phyloP scores from a whole-genome alignment of 2,888 invertebrate species.

The Apantesis nais region DNA sequence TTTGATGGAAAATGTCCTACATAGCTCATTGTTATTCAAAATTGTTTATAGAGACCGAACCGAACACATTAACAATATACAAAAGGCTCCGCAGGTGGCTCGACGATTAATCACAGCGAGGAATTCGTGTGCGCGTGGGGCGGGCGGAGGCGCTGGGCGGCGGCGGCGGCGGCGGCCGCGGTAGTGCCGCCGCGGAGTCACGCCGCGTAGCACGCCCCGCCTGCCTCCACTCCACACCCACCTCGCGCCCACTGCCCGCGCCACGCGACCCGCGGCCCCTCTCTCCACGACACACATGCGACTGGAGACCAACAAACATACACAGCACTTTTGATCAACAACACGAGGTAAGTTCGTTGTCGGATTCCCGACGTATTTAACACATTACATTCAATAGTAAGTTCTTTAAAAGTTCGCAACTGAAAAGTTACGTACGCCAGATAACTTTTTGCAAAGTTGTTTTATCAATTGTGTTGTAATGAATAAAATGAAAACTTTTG shows the following conservation, averaged over 20 bases:
- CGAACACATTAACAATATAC: slow-evolving; percentile 67
- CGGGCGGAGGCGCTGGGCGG: slow-evolving; percentile 52
- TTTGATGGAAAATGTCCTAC: slow-evolving; percentile 48
- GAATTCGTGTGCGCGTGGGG: slow-evolving; percentile 64
- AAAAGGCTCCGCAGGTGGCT: slow-evolving; percentile 84
- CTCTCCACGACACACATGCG: slow-evolving; percentile 16
- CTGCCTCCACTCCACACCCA: slow-evolving; percentile 55
- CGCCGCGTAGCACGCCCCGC: slow-evolving; percentile 72
- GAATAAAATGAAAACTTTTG: slow-evolving; percentile 49
- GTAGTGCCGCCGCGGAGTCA: slow-evolving; percentile 76
- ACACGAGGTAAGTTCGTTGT: slow-evolving; percentile 34
- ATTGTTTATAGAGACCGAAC: slow-evolving; percentile 66
- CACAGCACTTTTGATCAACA: slow-evolving; percentile 22
- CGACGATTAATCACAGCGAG: slow-evolving; percentile 79
- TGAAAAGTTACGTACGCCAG: slow-evolving; percentile 15
- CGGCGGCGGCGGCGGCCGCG: slow-evolving; percentile 62
- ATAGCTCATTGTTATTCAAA: slow-evolving; percentile 57
- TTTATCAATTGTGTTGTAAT: slow-evolving; percentile 32
- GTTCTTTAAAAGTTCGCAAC: slow-evolving; percentile 29
- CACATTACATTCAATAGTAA: slow-evolving; percentile 6
- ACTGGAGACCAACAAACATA: slow-evolving; percentile 35
- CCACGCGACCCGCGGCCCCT: slow-evolving; percentile 34
- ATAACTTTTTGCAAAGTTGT: slow-evolving; percentile 20
- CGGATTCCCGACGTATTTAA: slow-evolving; percentile 7
- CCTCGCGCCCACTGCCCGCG: slow-evolving; percentile 35